Evolutionary conservation across 2,888 invertebrate genomes (phyloP), one percentile per base, ranked within the genome.

Genomic region (Marronus borbonicus): DNA sequence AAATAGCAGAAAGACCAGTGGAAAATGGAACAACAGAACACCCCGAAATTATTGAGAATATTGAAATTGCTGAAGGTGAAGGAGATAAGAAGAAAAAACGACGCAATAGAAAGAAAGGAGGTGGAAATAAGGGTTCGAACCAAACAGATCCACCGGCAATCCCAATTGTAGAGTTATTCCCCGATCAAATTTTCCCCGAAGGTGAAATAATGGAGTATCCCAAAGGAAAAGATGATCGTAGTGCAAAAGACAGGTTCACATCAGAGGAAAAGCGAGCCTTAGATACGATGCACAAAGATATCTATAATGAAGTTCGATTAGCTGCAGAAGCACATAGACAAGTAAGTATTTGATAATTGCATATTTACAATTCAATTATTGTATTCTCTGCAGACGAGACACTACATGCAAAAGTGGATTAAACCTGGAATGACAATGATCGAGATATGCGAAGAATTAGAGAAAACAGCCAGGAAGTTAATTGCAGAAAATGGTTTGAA

Each of bases 341-440:
- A 90, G 94, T 96, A 86, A 82, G 76, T 76, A 64, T 14, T 44
- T 62, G 24, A n/a, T n/a, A 55, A n/a, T 7, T n/a, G n/a, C 7
- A 55, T 20, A 7, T 55, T 68, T 10, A 44, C 14, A 31, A 10
- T 20, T 17, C 44, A 49, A 50, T 80, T 76, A 50, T 60, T 78
- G 17, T 72, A 84, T 68, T 52, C 76, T 81, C 87, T 87, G 68
- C 89, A 96, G 93, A 98, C 98, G 14, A 91, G 98, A 74, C 93
- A 96, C 86, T 94, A 98, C 86, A 98, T 99, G 88, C 95, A 95
- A 86, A 93, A 94, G 77, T 98, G 95, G 93, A 96, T 99, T 62
- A 98, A 98, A 89, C 98, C 99, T 0, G 99, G 99, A 76, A 98
- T 99, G 98, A 96, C 95, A 0, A 99, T 99, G 98, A 98, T 98